These are phyloP conservation scores for Pentamera pediparva DNA, from an alignment of 53 echinoderm and acorn worm genomes.

Conservation along the genomic window DNA sequence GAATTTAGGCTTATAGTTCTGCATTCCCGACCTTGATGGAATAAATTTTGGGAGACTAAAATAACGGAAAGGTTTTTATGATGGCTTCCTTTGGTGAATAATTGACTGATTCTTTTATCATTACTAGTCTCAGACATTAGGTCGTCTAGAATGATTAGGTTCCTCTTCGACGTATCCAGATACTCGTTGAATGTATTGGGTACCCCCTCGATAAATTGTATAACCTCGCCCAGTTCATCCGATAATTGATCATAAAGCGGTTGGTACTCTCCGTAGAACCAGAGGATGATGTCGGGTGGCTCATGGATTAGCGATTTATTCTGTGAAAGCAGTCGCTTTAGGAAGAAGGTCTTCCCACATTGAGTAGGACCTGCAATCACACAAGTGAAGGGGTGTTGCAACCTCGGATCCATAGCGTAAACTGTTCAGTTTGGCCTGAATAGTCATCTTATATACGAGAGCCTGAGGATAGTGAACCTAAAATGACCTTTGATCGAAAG, in stretches of 20 bases:
- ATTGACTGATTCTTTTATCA: slow-evolving; percentile 41
- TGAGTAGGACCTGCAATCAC: slow-evolving; percentile 50
- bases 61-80: slow-evolving; percentile 75
- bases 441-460: neutral
- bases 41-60: slow-evolving; percentile 64
- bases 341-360: slow-evolving; percentile 59
- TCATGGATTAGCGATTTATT: slow-evolving; percentile 36
- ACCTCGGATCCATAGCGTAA: neutral
- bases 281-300: slow-evolving; percentile 43
- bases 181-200: slow-evolving; percentile 30
- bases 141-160: slow-evolving; percentile 65
- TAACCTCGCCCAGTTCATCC: slow-evolving; percentile 11
- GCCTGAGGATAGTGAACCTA: no score
- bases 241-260: slow-evolving; percentile 45
- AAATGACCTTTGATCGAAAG: no score
- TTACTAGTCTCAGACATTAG: slow-evolving; percentile 50
- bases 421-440: neutral
- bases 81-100: slow-evolving; percentile 76
- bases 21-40: slow-evolving; percentile 60
- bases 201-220: slow-evolving; percentile 56
- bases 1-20: slow-evolving; percentile 67
- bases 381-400: slow-evolving; percentile 27
- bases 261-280: slow-evolving; percentile 83
- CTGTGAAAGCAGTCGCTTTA: slow-evolving; percentile 35
- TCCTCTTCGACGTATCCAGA: slow-evolving; percentile 37